These are phyloP conservation scores for Monodelphis domestica DNA, from an alignment of 2,797 vertebrate species.

Conservation along the genomic window DNA sequence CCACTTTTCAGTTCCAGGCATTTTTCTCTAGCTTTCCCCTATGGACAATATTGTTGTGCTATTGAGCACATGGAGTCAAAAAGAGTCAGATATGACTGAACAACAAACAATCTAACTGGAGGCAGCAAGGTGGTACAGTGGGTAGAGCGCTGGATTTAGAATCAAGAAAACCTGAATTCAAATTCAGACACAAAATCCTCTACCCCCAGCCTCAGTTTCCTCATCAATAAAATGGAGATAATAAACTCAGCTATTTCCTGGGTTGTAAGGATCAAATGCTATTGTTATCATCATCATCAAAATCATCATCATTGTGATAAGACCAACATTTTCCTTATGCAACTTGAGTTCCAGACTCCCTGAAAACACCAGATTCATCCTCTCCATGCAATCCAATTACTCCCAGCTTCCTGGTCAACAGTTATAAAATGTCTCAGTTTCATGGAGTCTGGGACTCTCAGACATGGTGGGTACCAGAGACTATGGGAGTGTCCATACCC, in stretches of 20 bases:
- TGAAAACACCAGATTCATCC: neutral
- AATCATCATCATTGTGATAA: neutral
- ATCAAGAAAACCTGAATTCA: neutral
- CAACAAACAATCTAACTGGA: too few species aligned
- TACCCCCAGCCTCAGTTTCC: neutral
- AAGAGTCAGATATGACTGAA: too few species aligned
- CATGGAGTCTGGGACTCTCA: too few species aligned
- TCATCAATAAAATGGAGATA: neutral
- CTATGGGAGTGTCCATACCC: neutral
- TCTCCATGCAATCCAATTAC: neutral
- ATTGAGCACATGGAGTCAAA: too few species aligned
- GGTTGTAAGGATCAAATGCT: neutral
- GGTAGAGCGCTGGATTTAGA: neutral
- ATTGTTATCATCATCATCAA: neutral
- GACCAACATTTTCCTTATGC: neutral
- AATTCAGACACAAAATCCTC: neutral
- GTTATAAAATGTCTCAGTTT: neutral
- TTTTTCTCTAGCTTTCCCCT: neutral
- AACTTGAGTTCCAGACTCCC: neutral
- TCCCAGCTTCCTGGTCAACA: neutral
- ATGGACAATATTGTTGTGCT: too few species aligned
- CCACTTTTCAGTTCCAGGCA: neutral
- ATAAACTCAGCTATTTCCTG: neutral
- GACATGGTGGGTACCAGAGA: too few species aligned
- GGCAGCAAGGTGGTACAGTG: neutral